Conservation (phyloP, 2,797 vertebrate species). For the Silurus lanzhouensis region DNA sequence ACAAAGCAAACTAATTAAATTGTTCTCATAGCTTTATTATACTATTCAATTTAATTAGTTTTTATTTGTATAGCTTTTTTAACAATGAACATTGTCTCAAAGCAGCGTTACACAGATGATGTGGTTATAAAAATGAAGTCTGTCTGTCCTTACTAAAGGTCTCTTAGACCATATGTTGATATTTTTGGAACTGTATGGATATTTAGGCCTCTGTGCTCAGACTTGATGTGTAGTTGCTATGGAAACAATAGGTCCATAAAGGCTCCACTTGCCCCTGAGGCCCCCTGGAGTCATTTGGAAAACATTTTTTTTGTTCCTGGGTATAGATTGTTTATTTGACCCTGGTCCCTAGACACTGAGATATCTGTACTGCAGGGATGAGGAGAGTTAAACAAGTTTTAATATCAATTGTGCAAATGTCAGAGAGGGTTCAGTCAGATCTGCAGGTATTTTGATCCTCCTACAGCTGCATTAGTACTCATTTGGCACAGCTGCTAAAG, state of each 20-base stretch:
- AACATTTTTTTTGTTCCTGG: neutral
- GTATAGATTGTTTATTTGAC: neutral
- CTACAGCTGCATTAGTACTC: neutral
- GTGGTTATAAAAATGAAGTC: too few species aligned
- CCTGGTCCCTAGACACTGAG: neutral
- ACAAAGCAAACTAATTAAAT: too few species aligned
- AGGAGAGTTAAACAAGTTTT: neutral
- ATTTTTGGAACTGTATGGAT: neutral
- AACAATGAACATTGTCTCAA: too few species aligned
- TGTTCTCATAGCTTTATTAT: too few species aligned
- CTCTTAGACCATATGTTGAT: neutral
- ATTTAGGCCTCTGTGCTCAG: neutral
- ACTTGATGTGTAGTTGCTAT: conserved; percentile 10
- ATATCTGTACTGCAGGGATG: neutral
- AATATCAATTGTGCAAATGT: neutral
- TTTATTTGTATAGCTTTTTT: too few species aligned
- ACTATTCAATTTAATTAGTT: too few species aligned
- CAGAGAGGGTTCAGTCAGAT: too few species aligned
- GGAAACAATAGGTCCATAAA: neutral
- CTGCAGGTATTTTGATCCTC: neutral
- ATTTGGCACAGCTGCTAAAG: neutral
- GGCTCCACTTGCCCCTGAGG: neutral
- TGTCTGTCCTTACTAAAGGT: too few species aligned
- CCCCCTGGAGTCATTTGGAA: neutral
- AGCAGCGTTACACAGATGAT: too few species aligned